Evolutionary conservation across 2,888 invertebrate species (phyloP).

Genomic region (Xanthorhoe designata): DNA sequence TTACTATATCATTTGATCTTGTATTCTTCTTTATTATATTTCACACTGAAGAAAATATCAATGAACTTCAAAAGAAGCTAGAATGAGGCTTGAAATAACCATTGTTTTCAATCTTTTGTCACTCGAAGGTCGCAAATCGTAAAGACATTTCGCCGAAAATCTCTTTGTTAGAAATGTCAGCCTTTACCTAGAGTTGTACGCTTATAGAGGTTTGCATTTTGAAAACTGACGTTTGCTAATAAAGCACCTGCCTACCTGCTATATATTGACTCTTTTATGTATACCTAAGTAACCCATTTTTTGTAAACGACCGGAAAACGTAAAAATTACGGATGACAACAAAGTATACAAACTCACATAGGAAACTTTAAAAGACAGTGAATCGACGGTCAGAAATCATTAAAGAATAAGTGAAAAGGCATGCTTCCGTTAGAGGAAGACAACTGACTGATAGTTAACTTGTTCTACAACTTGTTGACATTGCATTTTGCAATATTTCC

Average conservation of each 20-base stretch:
- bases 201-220: neutral
- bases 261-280: neutral
- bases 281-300: neutral
- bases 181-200: neutral
- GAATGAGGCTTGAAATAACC: neutral
- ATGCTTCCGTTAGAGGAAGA: too few relatives aligned
- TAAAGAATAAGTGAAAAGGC: too few relatives aligned
- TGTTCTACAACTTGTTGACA: too few relatives aligned
- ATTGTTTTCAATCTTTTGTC: neutral
- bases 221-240: neutral
- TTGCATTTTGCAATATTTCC: too few relatives aligned
- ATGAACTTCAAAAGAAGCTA: neutral
- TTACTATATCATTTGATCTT: too few relatives aligned
- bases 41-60: neutral
- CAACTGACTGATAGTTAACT: too few relatives aligned
- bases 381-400: too few relatives aligned
- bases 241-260: neutral
- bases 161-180: constrained; percentile 1
- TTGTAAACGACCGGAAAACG: neutral
- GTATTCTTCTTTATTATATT: too few relatives aligned
- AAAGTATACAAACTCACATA: neutral
- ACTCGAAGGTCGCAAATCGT: neutral
- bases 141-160: neutral
- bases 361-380: neutral
- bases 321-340: neutral